Conservation (phyloP, 2,888 invertebrate species). For the Aphodius granarius region DNA sequence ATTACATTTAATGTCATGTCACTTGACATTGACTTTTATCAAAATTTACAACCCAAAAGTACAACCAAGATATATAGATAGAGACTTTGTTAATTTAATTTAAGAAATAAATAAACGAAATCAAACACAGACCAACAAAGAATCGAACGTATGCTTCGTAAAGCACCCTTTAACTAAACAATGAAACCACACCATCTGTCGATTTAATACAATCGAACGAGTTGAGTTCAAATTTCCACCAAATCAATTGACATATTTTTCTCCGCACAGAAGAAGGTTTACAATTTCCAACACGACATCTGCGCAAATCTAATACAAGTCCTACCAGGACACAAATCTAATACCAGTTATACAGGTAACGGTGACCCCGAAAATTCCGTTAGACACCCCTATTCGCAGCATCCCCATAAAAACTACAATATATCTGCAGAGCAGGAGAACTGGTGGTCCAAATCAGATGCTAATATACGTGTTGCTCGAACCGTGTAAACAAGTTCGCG, state of each 20-base stretch:
- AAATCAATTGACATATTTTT: neutral
- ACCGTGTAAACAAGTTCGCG: constrained; percentile 36
- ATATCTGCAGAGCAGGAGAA: too few species aligned
- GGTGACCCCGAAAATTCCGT: neutral
- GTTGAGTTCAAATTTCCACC: neutral
- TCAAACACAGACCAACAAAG: neutral
- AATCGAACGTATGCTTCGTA: neutral
- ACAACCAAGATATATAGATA: too few species aligned
- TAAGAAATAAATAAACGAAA: too few species aligned
- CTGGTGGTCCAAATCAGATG: constrained; percentile 3
- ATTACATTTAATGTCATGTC: too few species aligned
- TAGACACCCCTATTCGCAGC: neutral
- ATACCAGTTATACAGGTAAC: neutral
- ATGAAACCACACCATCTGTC: neutral
- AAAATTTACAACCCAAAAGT: too few species aligned
- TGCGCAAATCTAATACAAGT: neutral
- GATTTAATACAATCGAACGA: neutral
- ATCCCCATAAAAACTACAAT: constrained; percentile 1
- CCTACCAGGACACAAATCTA: neutral
- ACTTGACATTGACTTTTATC: too few species aligned
- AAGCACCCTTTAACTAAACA: neutral
- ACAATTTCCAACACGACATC: neutral
- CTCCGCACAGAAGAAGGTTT: neutral
- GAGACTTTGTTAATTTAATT: too few species aligned
- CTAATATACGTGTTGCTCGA: constrained; percentile 1